Evolutionary conservation across 2,888 invertebrate genomes (phyloP).

Genomic region (Dyspetes luteomarginatus): DNA sequence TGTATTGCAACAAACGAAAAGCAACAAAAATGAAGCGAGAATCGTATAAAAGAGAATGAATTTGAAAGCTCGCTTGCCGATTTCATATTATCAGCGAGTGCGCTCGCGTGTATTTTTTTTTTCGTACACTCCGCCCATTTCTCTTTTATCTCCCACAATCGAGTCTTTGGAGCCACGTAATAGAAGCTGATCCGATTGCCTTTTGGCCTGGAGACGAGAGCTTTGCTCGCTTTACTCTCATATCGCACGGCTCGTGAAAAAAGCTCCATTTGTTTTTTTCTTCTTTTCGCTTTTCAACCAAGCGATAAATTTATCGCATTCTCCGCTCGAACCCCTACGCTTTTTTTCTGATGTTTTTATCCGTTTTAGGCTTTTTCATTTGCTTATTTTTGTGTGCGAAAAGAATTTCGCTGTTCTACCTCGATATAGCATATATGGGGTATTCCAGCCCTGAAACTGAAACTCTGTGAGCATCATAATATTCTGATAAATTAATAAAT

Average conservation of each 20-base stretch:
- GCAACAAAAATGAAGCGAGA: background rate
- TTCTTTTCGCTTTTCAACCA: slow-evolving; percentile 47
- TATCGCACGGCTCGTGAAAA: slow-evolving; percentile 11
- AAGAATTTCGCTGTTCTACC: slow-evolving; percentile 35
- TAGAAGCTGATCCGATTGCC: slow-evolving; percentile 57
- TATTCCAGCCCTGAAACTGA: background rate
- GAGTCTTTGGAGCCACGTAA: slow-evolving; percentile 44
- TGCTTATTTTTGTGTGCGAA: slow-evolving; percentile 37
- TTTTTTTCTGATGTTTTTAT: slow-evolving; percentile 2
- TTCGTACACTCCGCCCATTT: slow-evolving; percentile 28
- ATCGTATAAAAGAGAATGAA: slow-evolving; percentile 52
- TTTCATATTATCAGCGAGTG: slow-evolving; percentile 58
- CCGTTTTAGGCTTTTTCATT: slow-evolving; percentile 24
- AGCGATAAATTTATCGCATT: slow-evolving; percentile 59
- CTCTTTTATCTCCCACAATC: slow-evolving; percentile 55
- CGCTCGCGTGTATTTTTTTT: slow-evolving; percentile 30
- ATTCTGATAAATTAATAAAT: too few species aligned
- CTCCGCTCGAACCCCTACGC: slow-evolving; percentile 10
- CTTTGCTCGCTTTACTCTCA: background rate
- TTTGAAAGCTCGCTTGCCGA: slow-evolving; percentile 35
- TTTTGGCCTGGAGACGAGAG: slow-evolving; percentile 43
- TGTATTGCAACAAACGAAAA: background rate
- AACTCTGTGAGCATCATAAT: too few species aligned
- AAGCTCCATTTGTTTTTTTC: background rate
- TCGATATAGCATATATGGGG: slow-evolving; percentile 4